Base-by-base conservation (phyloP, 2,113 vertebrate genomes). In the Syrmaticus mikado region DNA sequence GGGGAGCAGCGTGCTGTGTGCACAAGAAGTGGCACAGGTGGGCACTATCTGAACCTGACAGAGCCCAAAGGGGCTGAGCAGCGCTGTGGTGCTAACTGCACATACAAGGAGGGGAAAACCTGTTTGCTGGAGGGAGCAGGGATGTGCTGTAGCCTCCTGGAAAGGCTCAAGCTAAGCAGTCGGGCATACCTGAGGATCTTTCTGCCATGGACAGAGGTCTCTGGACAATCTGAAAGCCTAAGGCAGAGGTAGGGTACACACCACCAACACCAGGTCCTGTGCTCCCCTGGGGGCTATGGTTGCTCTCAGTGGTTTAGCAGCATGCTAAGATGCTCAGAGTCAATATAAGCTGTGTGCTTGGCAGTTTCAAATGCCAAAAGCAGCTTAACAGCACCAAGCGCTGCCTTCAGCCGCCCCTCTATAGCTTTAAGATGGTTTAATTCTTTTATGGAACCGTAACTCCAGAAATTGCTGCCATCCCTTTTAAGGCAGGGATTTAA, bases 271-370 rank as follows among this genome's bases (percentile, higher is more conserved):
- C 64, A 55, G 14, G 3, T 18, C 46, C 65, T 8, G 4, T 0
- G 11, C 41, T 82, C 20, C 48, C 78, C 71, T 0, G 2, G 65
- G 61, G 62, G 20, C 60, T 76, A 64, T 34, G 75, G 36, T 6
- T 85, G 64, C 68, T 89, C 64, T 87, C 55, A 48, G 90, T 0
- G 2, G 18, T 77, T 93, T 80, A 91, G 72, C 71, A 11, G 68
- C 41, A 68, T 79, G 68, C 64, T 89, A 81, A 94, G 70, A 34
- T 48, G 88, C 80, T 92, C 81, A 78, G 34, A 83, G 46, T 16
- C 38, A n/a, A 14, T 14, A 70, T 55, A 74, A 93, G 83, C 93
- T 11, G 3, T 8, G 10, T 65, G 55, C 32, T 93, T 83, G 83
- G 65, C 4, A 36, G 80, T 74, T 93, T 80, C 65, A 71, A 73